Evolutionary conservation across 2,797 vertebrate species (phyloP), one percentile per base, ranked within the genome.

Genomic region (Avahi laniger): DNA sequence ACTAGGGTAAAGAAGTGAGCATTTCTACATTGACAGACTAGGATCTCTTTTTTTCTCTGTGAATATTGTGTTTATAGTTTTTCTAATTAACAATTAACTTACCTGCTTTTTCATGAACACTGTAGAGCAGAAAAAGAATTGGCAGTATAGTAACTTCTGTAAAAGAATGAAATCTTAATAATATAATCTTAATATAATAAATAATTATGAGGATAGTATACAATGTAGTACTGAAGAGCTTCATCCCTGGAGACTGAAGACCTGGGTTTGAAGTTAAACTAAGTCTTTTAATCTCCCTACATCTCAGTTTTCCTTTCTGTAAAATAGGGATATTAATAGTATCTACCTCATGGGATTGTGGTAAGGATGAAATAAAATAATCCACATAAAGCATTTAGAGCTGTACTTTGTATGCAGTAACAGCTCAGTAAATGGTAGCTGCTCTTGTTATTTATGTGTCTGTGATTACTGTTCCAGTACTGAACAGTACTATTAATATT

Each of bases 41-140:
- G 63, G 33, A 69, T 30, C 33, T 91, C 12, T 72, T 50, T 57
- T 57, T 69, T 70, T 78, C 43, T 88, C 20, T 80, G 28, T 70
- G 73, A 81, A 50, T 92, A 79, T n/a, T 89, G 17, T 59, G 41
- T 83, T 92, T 83, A 69, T 10, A 83, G 26, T 84, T 94, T 96
- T 92, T 78, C 35, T 84, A 65, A 86, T 82, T 91, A 73, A 48
- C 41, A 54, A 22, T 85, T 54, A 89, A 65, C 35, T 61, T 13
- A 65, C 80, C 26, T 88, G 2, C 63, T 72, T 73, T 94, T 87
- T 89, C 28, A 54, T 96, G 33, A 96, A 94, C 61, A 26, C 26
- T 84, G 4, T 88, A 69, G 65, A 84, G 24, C 69, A 72, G 38
- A 75, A 86, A 93, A 89, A 54, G 8, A 91, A 89, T 63, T 89